A percentile compares a stretch with the other conserved stretches of the same genome.
Conservation (phyloP, 2,797 vertebrate genomes). For the Halcyon chelicuti region DNA sequence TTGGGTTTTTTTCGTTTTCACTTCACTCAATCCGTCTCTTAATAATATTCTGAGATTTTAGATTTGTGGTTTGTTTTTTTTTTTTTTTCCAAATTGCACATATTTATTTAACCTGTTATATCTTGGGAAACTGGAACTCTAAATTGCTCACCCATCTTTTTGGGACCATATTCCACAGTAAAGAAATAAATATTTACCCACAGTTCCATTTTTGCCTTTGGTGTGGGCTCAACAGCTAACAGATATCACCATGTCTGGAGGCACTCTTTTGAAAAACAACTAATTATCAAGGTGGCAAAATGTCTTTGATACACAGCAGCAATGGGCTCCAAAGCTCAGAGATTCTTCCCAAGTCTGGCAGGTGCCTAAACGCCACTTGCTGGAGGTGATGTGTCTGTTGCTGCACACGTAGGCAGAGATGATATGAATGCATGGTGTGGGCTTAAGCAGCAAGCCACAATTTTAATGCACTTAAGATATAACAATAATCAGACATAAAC, state of each 20-base stretch:
- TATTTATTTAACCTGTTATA: not conserved
- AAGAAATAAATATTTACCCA: not conserved
- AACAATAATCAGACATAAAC: not conserved
- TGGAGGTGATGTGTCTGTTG: not conserved
- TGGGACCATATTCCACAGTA: not conserved
- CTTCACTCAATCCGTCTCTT: not conserved
- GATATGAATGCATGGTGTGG: not conserved
- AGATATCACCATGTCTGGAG: not conserved
- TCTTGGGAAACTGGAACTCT: not conserved
- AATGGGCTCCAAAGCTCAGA: not conserved
- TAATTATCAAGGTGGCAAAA: not conserved
- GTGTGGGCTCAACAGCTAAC: not conserved
- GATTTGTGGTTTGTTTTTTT: not conserved
- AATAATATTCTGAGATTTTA: not conserved
- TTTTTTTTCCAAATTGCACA: not conserved
- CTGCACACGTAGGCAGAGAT: not conserved
- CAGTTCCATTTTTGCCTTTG: not conserved
- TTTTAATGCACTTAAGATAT: not conserved
- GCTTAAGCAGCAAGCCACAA: not conserved
- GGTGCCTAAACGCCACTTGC: not conserved
- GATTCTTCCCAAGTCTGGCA: not conserved
- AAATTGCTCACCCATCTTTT: not conserved
- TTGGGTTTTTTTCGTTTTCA: not conserved
- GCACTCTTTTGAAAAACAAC: not conserved
- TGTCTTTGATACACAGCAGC: not conserved